These are phyloP conservation scores for Romanogobio albipinnatus DNA, from an alignment of 2,113 vertebrate genomes.

Conservation along the genomic window DNA sequence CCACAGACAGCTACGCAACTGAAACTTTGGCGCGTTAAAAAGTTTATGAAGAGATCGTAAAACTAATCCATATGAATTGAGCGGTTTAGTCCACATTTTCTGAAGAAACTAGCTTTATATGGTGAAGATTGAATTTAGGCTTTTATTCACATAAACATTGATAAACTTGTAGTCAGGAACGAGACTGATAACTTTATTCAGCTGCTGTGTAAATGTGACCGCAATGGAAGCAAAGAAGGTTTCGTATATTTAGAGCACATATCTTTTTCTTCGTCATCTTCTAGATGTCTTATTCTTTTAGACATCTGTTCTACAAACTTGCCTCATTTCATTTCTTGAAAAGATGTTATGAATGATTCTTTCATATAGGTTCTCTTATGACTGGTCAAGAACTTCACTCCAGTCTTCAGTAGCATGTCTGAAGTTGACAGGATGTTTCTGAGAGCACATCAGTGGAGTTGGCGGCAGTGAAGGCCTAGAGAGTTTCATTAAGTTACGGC, in stretches of 20 bases:
- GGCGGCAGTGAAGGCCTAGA: neutral
- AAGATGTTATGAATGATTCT: constrained; percentile 6
- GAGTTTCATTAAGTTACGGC: constrained; percentile 7
- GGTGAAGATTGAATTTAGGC: too few relatives aligned
- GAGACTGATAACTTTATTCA: neutral
- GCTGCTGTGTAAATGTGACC: neutral
- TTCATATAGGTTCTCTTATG: constrained; percentile 20
- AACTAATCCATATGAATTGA: too few relatives aligned
- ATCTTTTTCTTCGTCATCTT: neutral
- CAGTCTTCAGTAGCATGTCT: neutral
- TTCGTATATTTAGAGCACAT: neutral
- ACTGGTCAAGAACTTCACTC: constrained; percentile 29
- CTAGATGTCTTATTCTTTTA: neutral
- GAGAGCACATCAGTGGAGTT: constrained; percentile 30
- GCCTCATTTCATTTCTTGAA: constrained; percentile 32
- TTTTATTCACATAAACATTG: too few relatives aligned
- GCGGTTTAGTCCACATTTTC: too few relatives aligned
- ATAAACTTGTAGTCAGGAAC: neutral
- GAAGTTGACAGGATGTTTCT: constrained; percentile 29
- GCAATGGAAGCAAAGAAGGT: neutral
- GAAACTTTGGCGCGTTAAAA: too few relatives aligned
- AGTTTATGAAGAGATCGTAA: too few relatives aligned
- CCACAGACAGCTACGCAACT: too few relatives aligned
- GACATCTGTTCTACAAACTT: constrained; percentile 30
- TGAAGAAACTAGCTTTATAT: too few relatives aligned